Conservation (phyloP, 2,113 vertebrate species). For the Corythornis cristatus region DNA sequence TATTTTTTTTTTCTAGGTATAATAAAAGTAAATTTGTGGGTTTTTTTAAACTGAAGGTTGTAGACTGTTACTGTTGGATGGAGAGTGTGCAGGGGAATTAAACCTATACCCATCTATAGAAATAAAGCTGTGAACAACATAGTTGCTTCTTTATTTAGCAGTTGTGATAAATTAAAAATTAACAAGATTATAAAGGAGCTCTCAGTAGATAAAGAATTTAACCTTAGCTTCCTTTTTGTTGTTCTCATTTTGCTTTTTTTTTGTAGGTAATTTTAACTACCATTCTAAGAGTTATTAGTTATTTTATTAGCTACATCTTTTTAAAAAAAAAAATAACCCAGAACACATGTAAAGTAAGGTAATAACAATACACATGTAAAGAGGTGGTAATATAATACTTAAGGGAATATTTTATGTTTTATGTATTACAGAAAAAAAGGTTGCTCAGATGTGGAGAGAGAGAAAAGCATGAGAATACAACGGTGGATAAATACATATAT, state of each 20-base stretch:
- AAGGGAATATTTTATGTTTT: not conserved
- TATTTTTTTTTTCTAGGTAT: not conserved
- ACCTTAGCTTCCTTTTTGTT: not conserved
- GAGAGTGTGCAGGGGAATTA: not conserved
- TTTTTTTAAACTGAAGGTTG: not conserved
- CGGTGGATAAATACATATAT: accelerated
- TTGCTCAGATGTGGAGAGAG: not conserved
- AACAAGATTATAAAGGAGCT: not conserved
- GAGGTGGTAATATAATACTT: not conserved
- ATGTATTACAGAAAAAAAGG: not conserved
- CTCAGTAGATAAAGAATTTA: not conserved
- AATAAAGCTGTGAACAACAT: not conserved
- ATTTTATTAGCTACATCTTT: not conserved
- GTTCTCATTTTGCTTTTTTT: not conserved
- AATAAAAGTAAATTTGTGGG: not conserved
- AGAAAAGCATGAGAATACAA: not conserved
- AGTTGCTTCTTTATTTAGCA: not conserved
- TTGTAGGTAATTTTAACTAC: not conserved
- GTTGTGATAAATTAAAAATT: not conserved
- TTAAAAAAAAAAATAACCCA: not conserved
- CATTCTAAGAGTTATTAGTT: not conserved
- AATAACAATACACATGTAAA: too few relatives aligned
- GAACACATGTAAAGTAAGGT: not conserved
- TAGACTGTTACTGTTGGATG: not conserved
- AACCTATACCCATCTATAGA: not conserved